These are phyloP conservation scores for Gambusia yucatana DNA, from an alignment of 2,797 vertebrate species.

Conservation along the genomic window DNA sequence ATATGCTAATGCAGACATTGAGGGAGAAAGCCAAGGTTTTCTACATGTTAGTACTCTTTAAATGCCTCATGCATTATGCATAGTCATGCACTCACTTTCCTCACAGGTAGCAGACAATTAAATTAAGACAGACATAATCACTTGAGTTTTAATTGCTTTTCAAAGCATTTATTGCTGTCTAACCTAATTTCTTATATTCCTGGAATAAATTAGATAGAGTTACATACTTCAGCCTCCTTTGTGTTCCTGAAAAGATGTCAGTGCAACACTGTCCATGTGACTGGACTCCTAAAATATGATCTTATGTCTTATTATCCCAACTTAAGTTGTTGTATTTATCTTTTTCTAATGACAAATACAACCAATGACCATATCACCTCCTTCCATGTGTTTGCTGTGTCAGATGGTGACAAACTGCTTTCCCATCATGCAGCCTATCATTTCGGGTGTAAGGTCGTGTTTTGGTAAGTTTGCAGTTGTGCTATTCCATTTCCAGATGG, in stretches of 20 bases:
- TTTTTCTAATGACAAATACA: background rate
- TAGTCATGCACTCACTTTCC: slow-evolving; percentile 8
- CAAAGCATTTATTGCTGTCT: slow-evolving; percentile 14
- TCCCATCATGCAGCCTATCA: background rate
- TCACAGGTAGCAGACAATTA: slow-evolving; percentile 1
- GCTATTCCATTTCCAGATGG: background rate
- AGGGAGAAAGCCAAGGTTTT: background rate
- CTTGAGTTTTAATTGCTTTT: slow-evolving; percentile 23
- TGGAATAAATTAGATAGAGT: slow-evolving; percentile 20
- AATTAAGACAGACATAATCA: slow-evolving; percentile 6
- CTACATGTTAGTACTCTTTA: background rate
- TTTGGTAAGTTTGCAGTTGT: background rate
- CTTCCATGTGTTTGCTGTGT: background rate
- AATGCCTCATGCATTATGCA: background rate
- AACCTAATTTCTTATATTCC: slow-evolving; percentile 18
- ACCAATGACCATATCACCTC: background rate
- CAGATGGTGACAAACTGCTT: background rate
- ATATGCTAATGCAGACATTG: background rate
- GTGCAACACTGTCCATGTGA: background rate
- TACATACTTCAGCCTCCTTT: background rate
- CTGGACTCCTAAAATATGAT: background rate
- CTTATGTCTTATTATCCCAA: background rate
- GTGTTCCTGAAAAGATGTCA: slow-evolving; percentile 7
- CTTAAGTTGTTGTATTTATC: background rate
- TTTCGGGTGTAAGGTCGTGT: background rate